Evolutionary conservation across 2,113 vertebrate species (phyloP).

Genomic region (Tor tambroides): DNA sequence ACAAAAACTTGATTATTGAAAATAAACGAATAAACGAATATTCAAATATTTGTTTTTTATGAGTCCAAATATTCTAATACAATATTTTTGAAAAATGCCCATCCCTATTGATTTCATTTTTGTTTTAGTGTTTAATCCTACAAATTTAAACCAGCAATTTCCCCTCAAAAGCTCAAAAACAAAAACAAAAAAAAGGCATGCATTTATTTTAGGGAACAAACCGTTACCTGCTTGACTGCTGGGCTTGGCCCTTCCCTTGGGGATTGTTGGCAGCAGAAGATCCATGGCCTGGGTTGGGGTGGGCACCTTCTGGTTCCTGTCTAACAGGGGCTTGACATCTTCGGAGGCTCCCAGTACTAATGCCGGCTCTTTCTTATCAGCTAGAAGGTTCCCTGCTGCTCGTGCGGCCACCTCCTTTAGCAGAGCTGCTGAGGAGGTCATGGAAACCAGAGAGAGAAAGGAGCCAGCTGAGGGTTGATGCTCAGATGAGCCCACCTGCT

Average conservation of each 20-base stretch:
- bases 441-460: slow-evolving; percentile 95
- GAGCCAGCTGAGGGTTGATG: slow-evolving; percentile 87
- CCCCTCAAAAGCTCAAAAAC: not conserved
- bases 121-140: not conserved
- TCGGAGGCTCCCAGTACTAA: slow-evolving; percentile 78
- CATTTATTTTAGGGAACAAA: slow-evolving; percentile 4
- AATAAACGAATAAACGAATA: too few species aligned
- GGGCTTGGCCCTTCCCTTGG: slow-evolving; percentile 91
- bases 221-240: slow-evolving; percentile 85
- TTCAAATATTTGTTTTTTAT: too few species aligned
- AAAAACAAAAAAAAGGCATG: not conserved
- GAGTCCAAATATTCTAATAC: too few species aligned
- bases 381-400: slow-evolving; percentile 92
- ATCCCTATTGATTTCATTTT: not conserved
- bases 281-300: slow-evolving; percentile 88
- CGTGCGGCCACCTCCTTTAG: slow-evolving; percentile 98
- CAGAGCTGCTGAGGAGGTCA: slow-evolving; percentile 97
- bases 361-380: slow-evolving; percentile 87
- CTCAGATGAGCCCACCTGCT: slow-evolving; percentile 73
- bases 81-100: too few species aligned
- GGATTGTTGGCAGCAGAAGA: slow-evolving; percentile 87
- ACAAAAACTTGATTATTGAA: too few species aligned
- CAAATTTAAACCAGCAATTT: not conserved
- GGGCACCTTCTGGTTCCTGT: slow-evolving; percentile 90
- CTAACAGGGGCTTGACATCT: slow-evolving; percentile 87